phyloP scores from a whole-genome alignment of 2,797 vertebrate species.

The Pangasius mekongensis region DNA sequence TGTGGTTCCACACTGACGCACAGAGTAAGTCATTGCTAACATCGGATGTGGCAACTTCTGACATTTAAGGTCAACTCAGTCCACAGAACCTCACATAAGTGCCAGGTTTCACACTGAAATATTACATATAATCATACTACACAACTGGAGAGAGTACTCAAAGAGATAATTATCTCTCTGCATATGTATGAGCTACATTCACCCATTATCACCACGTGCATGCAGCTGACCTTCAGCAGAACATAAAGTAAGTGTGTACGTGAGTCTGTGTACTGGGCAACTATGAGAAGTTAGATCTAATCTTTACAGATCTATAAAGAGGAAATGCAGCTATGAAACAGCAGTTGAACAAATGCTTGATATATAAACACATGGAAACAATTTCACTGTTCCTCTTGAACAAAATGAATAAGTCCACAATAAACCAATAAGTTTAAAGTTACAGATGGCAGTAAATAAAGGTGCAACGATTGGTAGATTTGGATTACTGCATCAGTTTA shows the following conservation, averaged over 20 bases:
- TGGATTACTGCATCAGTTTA: neutral
- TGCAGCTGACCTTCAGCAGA: neutral
- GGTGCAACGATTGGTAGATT: neutral
- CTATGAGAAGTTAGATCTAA: too few species aligned
- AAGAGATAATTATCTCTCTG: neutral
- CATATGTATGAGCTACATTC: neutral
- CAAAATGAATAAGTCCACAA: neutral
- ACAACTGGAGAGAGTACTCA: slow-evolving; percentile 2
- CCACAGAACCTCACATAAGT: slow-evolving; percentile 10
- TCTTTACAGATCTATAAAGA: too few species aligned
- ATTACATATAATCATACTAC: neutral
- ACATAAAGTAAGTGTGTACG: neutral
- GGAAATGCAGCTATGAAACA: neutral
- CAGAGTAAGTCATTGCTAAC: slow-evolving; percentile 34
- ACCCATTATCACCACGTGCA: neutral
- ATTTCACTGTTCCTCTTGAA: neutral
- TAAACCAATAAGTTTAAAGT: neutral
- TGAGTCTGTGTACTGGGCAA: neutral
- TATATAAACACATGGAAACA: neutral
- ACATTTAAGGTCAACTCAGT: slow-evolving; percentile 18
- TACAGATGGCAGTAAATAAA: neutral
- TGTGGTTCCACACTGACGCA: slow-evolving; percentile 35
- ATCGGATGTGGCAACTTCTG: slow-evolving; percentile 30
- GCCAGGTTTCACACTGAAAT: slow-evolving; percentile 11
- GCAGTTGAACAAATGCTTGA: neutral